Evolutionary conservation across 2,888 invertebrate species (phyloP), one percentile per base, ranked within the genome.

Genomic region (Spatulosminthurus flaviceps): DNA sequence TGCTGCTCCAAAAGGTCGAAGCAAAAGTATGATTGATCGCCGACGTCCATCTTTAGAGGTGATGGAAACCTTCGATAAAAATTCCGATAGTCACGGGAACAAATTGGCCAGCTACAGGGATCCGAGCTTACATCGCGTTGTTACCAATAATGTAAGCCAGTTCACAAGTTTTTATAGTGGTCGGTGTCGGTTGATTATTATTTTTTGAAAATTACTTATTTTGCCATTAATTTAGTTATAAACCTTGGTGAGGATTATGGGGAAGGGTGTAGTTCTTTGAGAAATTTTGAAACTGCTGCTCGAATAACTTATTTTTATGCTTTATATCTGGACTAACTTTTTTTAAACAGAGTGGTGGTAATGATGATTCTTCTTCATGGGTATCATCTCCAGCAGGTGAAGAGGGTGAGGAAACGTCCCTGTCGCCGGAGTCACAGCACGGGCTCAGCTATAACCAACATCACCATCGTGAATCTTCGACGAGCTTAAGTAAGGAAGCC

Each of bases 101-200:
- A 26, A 24, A n/a, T 9, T 64, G 26, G 13, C 22, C 60, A 73
- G 78, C 1, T 86, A 85, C 81, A 80, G 89, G 81, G 90, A 90
- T 86, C 90, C 90, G 22, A 90, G 90, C 86, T 87, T 90, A 79
- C 90, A 90, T 85, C 89, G 90, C n/a, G n/a, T n/a, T 28, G 73
- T 73, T 60, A 21, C 73, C 43, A 66, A 64, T 26, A 70, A 76
- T 76, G 76, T 76, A 43, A 66, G 76, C 26, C 0, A n/a, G 22
- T n/a, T 60, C n/a, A n/a, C n/a, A n/a, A n/a, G n/a, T n/a, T n/a
- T n/a, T n/a, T n/a, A n/a, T n/a, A n/a, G n/a, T n/a, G n/a, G n/a
- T n/a, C n/a, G n/a, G n/a, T n/a, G n/a, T n/a, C n/a, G n/a, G n/a
- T n/a, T n/a, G n/a, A n/a, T n/a, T n/a, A n/a, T n/a, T n/a, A n/a